phyloP scores from a whole-genome alignment of 2,888 invertebrate genomes.

The Teleiodes luculella region DNA sequence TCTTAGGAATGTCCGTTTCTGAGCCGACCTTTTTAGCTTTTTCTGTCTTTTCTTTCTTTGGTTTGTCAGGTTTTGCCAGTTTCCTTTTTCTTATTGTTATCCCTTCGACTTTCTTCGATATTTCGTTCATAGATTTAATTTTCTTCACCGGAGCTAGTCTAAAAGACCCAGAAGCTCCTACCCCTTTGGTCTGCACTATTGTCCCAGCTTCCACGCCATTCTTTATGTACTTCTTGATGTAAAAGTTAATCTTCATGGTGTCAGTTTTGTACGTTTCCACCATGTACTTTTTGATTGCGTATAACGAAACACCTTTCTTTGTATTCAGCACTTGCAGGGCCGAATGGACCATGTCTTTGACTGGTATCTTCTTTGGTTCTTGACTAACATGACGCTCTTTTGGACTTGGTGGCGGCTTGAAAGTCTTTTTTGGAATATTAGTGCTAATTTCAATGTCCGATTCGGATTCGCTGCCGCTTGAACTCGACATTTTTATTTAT shows the following conservation, averaged over 20 bases:
- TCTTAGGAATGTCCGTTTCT: neutral
- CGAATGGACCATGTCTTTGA: conserved; percentile 54
- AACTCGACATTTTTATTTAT: neutral
- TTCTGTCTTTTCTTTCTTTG: conserved; percentile 21
- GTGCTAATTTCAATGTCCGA: conserved; percentile 41
- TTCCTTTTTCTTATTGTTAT: conserved; percentile 22
- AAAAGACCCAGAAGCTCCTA: conserved; percentile 54
- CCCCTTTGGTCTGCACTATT: conserved; percentile 47
- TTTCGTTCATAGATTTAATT: too few relatives aligned
- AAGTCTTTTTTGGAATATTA: conserved; percentile 30
- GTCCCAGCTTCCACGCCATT: conserved; percentile 50
- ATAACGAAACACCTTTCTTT: conserved; percentile 58
- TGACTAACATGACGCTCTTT: neutral
- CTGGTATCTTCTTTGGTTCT: conserved; percentile 45
- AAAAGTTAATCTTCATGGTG: conserved; percentile 44
- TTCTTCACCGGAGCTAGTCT: conserved; percentile 31
- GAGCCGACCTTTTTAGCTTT: conserved; percentile 21
- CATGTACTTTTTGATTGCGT: conserved; percentile 63
- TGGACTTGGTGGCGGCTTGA: conserved; percentile 26
- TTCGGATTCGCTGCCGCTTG: conserved; percentile 3
- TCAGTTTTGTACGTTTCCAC: conserved; percentile 48
- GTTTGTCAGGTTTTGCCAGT: too few relatives aligned
- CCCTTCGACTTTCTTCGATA: conserved; percentile 29
- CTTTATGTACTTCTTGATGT: conserved; percentile 58
- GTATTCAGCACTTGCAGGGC: conserved; percentile 43